Evolutionary conservation across 2,888 invertebrate genomes (phyloP), one percentile per base, ranked within the genome.

Genomic region (Bugulina stolonifera): DNA sequence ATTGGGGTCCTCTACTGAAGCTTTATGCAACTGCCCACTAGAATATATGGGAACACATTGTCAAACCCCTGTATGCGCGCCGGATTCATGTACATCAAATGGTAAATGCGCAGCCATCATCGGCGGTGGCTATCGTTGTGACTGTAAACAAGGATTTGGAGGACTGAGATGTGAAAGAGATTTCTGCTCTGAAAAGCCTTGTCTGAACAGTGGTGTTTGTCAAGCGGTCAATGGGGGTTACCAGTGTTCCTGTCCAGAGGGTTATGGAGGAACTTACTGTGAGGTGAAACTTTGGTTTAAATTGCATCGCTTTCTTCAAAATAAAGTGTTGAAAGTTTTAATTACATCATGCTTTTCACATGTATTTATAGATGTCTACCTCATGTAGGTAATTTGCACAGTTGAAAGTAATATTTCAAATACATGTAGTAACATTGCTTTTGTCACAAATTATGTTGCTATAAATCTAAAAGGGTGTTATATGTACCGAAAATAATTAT

Each of bases 231-330:
- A 92, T 83, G 95, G 94, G 43, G 91, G 92, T 78, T 97, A 95
- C 88, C 94, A 94, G 43, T 97, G 97, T 87, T 89, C 90, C 76
- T 97, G 97, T 82, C 90, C 91, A 43, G 88, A 91, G 0, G 94
- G 94, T 74, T 96, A 89, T 87, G 91, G 90, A 72, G 97, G 96
- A 64, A 90, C 89, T 72, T 92, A 94, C 84, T 97, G 97, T 86
- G 93, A 96, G 85, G 89, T 89, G 75, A 57, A 23, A 5, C n/a
- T n/a, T n/a, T n/a, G n/a, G n/a, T n/a, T n/a, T n/a, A n/a, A n/a
- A n/a, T n/a, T n/a, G n/a, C n/a, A n/a, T n/a, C n/a, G n/a, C n/a
- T n/a, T n/a, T n/a, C n/a, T n/a, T n/a, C n/a, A n/a, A n/a, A n/a
- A n/a, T n/a, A n/a, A n/a, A n/a, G n/a, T n/a, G n/a, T n/a, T n/a